A percentile compares a stretch with the other conserved stretches of the same genome.
Conservation (phyloP, 2,797 vertebrate genomes). For the Diceros bicornis region DNA sequence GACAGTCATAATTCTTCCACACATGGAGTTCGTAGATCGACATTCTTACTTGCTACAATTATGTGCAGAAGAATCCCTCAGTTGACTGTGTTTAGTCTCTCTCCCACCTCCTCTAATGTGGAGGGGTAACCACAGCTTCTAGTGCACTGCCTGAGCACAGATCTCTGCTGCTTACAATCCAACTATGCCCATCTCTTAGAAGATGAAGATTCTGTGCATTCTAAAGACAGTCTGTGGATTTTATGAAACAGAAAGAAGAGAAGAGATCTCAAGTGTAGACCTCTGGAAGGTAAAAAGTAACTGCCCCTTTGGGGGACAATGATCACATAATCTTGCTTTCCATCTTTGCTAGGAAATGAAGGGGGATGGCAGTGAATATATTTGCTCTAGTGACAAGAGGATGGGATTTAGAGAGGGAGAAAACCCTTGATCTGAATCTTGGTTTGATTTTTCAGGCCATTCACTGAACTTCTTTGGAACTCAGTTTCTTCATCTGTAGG, state of each 20-base stretch:
- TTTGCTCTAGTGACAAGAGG: conserved; percentile 25
- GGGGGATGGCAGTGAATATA: background rate
- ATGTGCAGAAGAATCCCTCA: background rate
- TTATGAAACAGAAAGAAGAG: conserved; percentile 26
- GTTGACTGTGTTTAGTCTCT: background rate
- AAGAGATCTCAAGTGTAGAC: background rate
- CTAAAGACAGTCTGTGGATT: conserved; percentile 24
- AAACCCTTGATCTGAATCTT: background rate
- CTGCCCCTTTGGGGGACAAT: background rate
- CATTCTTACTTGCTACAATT: background rate
- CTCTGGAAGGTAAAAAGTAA: conserved; percentile 7
- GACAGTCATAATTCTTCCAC: background rate
- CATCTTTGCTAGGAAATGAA: conserved; percentile 23
- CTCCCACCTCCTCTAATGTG: background rate
- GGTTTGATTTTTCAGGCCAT: background rate
- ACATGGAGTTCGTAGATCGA: background rate
- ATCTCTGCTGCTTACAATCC: conserved; percentile 15
- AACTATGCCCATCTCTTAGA: background rate
- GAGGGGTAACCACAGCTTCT: background rate
- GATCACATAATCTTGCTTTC: background rate
- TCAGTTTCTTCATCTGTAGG: conserved; percentile 41
- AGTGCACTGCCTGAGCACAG: background rate
- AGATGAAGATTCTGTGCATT: conserved; percentile 1
- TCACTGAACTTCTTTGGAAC: conserved; percentile 35
- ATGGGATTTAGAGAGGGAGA: conserved; percentile 26